Evolutionary conservation across 2,888 invertebrate species (phyloP).

Genomic region (Synanthedon andrenaeformis): DNA sequence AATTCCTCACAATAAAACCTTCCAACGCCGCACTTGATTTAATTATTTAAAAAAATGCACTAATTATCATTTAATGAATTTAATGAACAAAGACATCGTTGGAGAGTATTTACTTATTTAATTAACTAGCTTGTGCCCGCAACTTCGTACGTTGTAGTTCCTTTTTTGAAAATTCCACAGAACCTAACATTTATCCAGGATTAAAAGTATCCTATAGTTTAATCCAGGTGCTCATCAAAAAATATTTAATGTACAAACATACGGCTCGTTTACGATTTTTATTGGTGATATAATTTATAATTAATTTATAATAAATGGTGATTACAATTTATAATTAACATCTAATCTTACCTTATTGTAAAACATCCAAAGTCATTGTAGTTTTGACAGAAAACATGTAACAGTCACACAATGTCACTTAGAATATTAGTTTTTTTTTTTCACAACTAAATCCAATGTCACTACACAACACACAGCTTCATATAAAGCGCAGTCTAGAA

Average conservation of each 20-base stretch:
- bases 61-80: no score
- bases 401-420: conserved; percentile 29
- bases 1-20: no score
- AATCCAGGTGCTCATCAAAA: no score
- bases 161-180: no score
- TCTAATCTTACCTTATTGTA: conserved; percentile 49
- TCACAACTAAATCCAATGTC: conserved; percentile 31
- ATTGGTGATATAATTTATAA: no score
- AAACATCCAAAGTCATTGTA: conserved; percentile 44
- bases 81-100: conserved; percentile 2
- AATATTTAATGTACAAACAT: no score
- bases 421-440: conserved; percentile 7
- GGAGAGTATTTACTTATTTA: no score
- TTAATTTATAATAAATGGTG: neutral
- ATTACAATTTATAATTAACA: neutral
- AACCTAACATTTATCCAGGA: no score
- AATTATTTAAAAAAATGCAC: conserved; percentile 9
- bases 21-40: neutral
- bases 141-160: no score
- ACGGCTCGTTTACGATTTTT: no score
- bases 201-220: no score
- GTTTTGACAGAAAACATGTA: conserved; percentile 13
- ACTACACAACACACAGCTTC: conserved; percentile 15
- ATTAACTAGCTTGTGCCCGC: no score
- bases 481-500: conserved; percentile 1